phyloP scores from a whole-genome alignment of 2,888 invertebrate species.

The Argyresthia goedartella region DNA sequence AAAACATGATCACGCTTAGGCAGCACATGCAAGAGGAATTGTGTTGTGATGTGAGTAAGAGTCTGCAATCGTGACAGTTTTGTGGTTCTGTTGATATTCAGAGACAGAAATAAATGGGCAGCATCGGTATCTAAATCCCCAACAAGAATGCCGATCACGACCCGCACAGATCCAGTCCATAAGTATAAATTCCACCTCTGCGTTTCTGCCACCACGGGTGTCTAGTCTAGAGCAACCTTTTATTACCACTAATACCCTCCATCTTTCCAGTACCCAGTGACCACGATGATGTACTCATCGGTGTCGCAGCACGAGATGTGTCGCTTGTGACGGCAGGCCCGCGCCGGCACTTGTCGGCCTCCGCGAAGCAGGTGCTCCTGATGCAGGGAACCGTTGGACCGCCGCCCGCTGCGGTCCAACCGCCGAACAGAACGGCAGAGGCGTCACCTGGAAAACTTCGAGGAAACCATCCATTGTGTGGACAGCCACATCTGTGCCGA shows the following conservation, averaged over 20 bases:
- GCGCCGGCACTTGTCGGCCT: conserved; percentile 48
- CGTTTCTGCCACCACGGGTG: no score
- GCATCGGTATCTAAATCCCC: no score
- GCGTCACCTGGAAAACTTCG: conserved; percentile 20
- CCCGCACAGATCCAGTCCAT: no score
- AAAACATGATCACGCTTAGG: no score
- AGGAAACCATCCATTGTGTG: conserved; percentile 44
- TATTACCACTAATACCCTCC: background rate
- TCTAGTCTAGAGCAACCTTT: no score
- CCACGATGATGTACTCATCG: conserved; percentile 73
- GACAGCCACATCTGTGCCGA: conserved; percentile 35
- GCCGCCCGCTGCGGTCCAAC: conserved; percentile 31
- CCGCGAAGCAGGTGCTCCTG: conserved; percentile 51
- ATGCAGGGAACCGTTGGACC: conserved; percentile 45
- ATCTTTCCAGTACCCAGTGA: conserved; percentile 58
- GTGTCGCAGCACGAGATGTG: conserved; percentile 77
- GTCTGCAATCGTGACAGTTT: no score
- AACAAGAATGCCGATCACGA: no score
- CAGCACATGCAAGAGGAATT: no score
- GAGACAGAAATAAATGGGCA: no score
- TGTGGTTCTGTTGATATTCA: no score
- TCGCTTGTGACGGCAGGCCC: conserved; percentile 76
- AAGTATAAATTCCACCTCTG: no score
- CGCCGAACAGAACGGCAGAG: conserved; percentile 29
- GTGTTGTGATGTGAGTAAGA: no score